These are phyloP conservation scores for Parasteatoda tepidariorum DNA, from an alignment of 1,140 invertebrate species.

Conservation along the genomic window DNA sequence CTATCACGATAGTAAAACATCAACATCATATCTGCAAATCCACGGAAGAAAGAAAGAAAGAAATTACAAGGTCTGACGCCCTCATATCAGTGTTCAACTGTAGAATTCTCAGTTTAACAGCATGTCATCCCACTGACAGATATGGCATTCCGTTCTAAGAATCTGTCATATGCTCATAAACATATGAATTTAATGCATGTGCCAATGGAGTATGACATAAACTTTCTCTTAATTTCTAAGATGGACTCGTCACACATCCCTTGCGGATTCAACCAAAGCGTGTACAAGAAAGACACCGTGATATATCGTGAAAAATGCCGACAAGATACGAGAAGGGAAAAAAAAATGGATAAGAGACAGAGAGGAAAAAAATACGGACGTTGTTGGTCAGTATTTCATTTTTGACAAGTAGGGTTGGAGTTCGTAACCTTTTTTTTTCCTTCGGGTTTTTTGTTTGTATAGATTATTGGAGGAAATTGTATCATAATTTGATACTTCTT, in stretches of 20 bases:
- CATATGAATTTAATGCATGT: neutral
- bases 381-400: slow-evolving; percentile 44
- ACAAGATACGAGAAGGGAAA: neutral
- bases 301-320: neutral
- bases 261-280: neutral
- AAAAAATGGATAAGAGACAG: neutral
- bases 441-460: no score
- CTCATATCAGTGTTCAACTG: neutral
- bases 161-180: neutral
- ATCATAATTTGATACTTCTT: no score
- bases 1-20: no score
- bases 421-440: neutral
- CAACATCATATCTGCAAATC: no score
- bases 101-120: neutral
- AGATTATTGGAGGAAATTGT: no score
- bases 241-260: slow-evolving; percentile 12
- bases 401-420: slow-evolving; percentile 18
- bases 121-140: neutral
- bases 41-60: neutral
- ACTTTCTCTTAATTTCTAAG: slow-evolving; percentile 3
- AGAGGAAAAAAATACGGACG: slow-evolving; percentile 9
- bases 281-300: neutral
- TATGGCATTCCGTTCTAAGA: slow-evolving; percentile 12
- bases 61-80: neutral
- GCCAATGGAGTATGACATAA: neutral